Percentiles rank a stretch among this genome's conserved stretches.
Evolutionary conservation across 2,888 invertebrate genomes (phyloP).

Genomic region (Cepaea hortensis): DNA sequence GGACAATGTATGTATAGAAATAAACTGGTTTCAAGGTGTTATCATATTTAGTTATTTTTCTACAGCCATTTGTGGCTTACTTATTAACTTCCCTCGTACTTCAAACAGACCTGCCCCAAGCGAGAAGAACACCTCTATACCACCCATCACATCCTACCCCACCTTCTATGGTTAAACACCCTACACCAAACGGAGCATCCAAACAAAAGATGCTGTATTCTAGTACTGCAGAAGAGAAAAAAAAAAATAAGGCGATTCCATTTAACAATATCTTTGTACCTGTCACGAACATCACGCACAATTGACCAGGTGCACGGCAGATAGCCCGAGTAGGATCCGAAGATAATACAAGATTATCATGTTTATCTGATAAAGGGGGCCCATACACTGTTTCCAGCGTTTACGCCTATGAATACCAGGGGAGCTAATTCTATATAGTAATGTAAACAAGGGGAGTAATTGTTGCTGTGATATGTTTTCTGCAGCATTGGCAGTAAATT

Average conservation of each 20-base stretch:
- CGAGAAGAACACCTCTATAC: no score
- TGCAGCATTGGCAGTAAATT: background rate
- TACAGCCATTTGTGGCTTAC: no score
- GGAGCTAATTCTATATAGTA: slow-evolving; percentile 39
- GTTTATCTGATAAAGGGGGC: slow-evolving; percentile 31
- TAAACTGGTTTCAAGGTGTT: no score
- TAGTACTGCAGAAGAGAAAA: background rate
- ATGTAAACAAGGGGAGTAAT: slow-evolving; percentile 38
- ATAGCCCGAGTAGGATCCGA: slow-evolving; percentile 35
- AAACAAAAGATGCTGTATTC: background rate
- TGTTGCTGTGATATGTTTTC: slow-evolving; percentile 15
- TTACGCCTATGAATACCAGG: background rate
- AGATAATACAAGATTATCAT: slow-evolving; percentile 35
- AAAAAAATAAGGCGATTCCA: background rate
- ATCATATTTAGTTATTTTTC: no score
- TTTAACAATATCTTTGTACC: slow-evolving; percentile 41
- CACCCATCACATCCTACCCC: background rate
- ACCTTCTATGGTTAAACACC: background rate
- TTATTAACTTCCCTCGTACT: no score
- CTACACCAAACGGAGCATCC: background rate
- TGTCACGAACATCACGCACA: slow-evolving; percentile 30
- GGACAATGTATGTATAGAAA: no score
- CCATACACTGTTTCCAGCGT: background rate
- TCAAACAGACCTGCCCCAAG: background rate
- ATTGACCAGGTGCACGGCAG: slow-evolving; percentile 38